Percentiles rank a stretch among this genome's conserved stretches.
Conservation (phyloP, 1,140 invertebrate genomes). For the Ruditapes philippinarum region DNA sequence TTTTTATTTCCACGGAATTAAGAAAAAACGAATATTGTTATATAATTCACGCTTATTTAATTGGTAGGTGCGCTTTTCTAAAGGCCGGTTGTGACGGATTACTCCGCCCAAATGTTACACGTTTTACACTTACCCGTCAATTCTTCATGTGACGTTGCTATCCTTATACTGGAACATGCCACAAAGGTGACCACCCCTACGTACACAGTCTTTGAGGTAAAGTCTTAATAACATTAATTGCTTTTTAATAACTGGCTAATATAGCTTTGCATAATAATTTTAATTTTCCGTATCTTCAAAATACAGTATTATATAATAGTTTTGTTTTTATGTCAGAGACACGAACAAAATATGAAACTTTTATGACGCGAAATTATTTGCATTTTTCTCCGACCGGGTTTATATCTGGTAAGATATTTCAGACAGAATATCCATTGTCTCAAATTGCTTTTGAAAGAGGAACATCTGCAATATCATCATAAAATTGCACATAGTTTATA, state of each 20-base stretch:
- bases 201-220: neutral
- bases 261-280: no score
- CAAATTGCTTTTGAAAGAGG: no score
- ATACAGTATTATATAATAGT: neutral
- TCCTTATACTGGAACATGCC: neutral
- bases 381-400: no score
- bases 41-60: no score
- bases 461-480: no score
- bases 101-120: neutral
- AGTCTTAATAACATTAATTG: no score
- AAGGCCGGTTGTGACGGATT: neutral
- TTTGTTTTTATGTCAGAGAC: neutral
- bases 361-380: neutral
- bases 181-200: neutral
- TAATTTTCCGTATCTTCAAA: neutral
- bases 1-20: no score
- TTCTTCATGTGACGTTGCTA: neutral
- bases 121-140: neutral
- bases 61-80: neutral
- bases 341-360: neutral
- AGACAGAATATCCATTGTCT: no score
- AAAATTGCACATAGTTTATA: neutral
- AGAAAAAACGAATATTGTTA: no score
- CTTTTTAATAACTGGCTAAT: no score
- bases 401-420: no score